These are phyloP conservation scores for Caenorhabditis sp. DNA, from an alignment of 2,888 invertebrate genomes.

Conservation along the genomic window DNA sequence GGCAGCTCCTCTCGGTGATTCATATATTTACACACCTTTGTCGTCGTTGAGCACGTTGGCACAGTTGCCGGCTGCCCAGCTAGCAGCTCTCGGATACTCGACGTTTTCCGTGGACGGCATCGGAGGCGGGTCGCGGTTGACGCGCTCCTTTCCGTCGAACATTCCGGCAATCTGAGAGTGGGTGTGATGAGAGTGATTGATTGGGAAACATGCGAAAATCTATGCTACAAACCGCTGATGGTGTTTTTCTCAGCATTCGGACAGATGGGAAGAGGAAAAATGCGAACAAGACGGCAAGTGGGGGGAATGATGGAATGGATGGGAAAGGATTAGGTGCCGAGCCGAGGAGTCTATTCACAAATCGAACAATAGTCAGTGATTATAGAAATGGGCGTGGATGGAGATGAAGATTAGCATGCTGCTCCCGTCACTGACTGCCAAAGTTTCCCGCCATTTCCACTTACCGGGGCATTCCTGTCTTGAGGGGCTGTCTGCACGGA, in stretches of 20 bases:
- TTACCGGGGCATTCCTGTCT: too few species aligned
- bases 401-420: background rate
- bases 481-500: too few species aligned
- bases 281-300: constrained; percentile 3
- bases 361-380: constrained; percentile 40
- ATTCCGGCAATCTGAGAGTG: constrained; percentile 43
- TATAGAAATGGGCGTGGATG: constrained; percentile 11
- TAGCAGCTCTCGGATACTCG: constrained; percentile 77
- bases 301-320: constrained; percentile 8
- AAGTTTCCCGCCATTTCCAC: too few species aligned
- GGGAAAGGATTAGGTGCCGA: constrained; percentile 22
- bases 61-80: constrained; percentile 74
- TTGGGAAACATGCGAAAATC: background rate
- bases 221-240: constrained; percentile 24
- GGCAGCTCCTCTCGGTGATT: too few species aligned
- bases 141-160: constrained; percentile 57
- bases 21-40: too few species aligned
- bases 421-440: too few species aligned
- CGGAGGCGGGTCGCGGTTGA: constrained; percentile 58
- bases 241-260: constrained; percentile 37
- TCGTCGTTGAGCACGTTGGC: constrained; percentile 73
- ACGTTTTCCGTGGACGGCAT: constrained; percentile 63
- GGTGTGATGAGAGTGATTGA: background rate
- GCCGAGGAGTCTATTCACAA: constrained; percentile 21
- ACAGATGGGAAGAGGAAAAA: constrained; percentile 2